Base-by-base conservation (phyloP, 2,888 invertebrate species). In the Amphipyra tragopoginis region DNA sequence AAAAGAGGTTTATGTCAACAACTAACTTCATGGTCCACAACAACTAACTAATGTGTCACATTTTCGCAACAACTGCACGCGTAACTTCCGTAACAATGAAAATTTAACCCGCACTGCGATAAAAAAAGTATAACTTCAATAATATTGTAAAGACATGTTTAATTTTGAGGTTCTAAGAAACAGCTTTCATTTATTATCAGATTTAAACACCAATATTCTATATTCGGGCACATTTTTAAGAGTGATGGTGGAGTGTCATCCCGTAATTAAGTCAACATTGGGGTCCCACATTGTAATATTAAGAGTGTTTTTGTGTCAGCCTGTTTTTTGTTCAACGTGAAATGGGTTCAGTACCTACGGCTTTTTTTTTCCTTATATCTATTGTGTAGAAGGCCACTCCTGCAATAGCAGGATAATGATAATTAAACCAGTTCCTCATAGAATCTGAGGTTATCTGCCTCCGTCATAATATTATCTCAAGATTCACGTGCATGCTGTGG, bases 191-290 rank as follows among this genome's bases (percentile, higher is more conserved):
- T 29, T 5, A 29, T 29, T 29, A 7, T 7, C 5, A 5, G 21
- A 21, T 21, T 21, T 21, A 29, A 29, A 0, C 4, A 34, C 36
- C 52, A 38, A 33, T 43, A n/a, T 38, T 43, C 43, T 44, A 14
- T n/a, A 5, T 10, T 10, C 5, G 4, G 9, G 3, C 1, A 10
- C 4, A 5, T 33, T 34, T 14, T 47, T 33, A 40, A 40, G 49
- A 33, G 34, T 33, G 8, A 29, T 6, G 26, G 21, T 29, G 11
- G 60, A 67, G 61, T 64, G 44, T 65, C 48, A 49, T 69, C 63
- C 69, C 45, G 69, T 65, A 65, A 64, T 68, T 68, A 65, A 69
- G 40, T 69, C 45, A 21, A 50, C 44, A 29, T 60, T 33, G 49
- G 29, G 36, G 50, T 45, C n/a, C 39, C n/a, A 38, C 15, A 55